phyloP scores from a whole-genome alignment of 2,113 vertebrate genomes.

The Myotis lucifugus region DNA sequence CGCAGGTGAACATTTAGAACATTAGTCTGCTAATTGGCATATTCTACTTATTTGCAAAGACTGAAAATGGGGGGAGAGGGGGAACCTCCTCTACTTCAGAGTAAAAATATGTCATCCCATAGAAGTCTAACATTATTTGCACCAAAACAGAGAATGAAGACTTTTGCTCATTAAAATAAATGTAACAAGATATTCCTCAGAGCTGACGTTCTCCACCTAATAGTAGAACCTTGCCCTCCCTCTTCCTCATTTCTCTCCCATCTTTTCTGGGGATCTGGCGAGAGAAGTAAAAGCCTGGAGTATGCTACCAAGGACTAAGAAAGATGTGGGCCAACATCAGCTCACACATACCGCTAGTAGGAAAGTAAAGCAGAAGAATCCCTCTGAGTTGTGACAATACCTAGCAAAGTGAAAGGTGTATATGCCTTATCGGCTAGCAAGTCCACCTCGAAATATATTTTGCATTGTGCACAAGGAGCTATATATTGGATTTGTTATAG shows the following conservation, averaged over 20 bases:
- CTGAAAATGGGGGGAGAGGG: neutral
- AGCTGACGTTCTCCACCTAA: constrained; percentile 24
- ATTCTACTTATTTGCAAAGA: constrained; percentile 62
- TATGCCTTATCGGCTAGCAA: neutral
- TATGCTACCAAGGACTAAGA: neutral
- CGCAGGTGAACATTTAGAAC: constrained; percentile 61
- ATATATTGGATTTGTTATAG: neutral
- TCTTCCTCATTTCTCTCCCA: neutral
- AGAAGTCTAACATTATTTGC: constrained; percentile 45
- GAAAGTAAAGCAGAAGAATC: neutral
- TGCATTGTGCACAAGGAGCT: neutral
- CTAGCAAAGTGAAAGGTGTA: neutral
- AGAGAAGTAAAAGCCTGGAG: neutral
- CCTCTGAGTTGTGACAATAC: neutral
- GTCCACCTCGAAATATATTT: neutral
- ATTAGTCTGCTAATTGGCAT: constrained; percentile 62
- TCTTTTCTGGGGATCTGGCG: neutral
- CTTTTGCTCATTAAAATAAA: constrained; percentile 51
- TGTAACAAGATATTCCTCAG: constrained; percentile 28
- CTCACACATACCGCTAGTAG: neutral
- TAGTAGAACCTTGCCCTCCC: neutral
- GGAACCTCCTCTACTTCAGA: neutral
- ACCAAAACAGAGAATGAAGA: constrained; percentile 53
- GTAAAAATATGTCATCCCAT: constrained; percentile 39
- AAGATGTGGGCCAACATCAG: neutral